Evolutionary conservation across 1,140 invertebrate genomes (phyloP), one percentile per base, ranked within the genome.

Genomic region (Harlomillsia oculata): DNA sequence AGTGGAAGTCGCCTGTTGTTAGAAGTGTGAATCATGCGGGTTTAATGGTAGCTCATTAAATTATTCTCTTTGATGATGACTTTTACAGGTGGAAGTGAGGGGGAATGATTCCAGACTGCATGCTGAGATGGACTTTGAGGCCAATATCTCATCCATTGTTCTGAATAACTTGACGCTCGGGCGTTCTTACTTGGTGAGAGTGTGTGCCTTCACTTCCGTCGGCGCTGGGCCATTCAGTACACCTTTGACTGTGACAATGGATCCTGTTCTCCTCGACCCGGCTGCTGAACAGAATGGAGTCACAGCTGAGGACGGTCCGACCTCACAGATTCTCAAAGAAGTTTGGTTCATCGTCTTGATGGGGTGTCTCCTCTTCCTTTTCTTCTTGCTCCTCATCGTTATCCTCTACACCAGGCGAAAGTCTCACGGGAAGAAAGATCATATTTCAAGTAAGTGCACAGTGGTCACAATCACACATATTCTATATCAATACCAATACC

Each of bases 311-410:
- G 58, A 56, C 41, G 65, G 64, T 26, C 48, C 50, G 36, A 68
- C 69, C 26, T 74, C 76, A n/a, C 52, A 56, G 9, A 72, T 82
- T 26, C 72, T 82, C 0, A 72, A 75, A 20, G 81, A 87, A 68
- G 81, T 85, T 0, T 89, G 85, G 85, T 83, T 89, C 66, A 78
- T 89, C 37, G 78, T 81, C 1, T 68, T 85, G 3, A 76, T 88
- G 30, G 82, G 82, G 32, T 78, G 77, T n/a, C 75, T 85, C 25
- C 74, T 83, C 0, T 78, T 85, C 51, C 73, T 82, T 0, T 68
- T 87, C 1, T 71, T 85, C 1, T 77, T 79, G 11, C 79, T 79
- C 11, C 77, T 84, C 43, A 76, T 81, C 4, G 77, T 76, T 0
- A 76, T 78, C 50, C 60, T 84, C 0, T 84, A 82, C 67, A 71